Base-by-base conservation (phyloP, 2,797 vertebrate species). In the Arctocebus calabarensis region DNA sequence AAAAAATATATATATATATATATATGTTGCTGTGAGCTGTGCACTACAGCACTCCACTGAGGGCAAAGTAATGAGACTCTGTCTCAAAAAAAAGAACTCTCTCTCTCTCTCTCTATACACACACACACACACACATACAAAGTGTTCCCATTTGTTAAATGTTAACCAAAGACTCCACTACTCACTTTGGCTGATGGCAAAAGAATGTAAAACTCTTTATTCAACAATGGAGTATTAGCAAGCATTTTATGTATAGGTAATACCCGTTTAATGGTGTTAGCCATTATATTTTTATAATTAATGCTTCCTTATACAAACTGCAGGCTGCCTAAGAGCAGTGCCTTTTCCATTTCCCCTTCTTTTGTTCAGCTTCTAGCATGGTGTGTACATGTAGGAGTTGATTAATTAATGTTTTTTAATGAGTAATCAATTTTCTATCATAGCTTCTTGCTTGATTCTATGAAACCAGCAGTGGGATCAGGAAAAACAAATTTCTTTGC, bases 281-380 rank as follows among this genome's bases (percentile, higher is more conserved):
- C 32, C 37, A 75, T 34, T 20, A 27, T 57, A 90, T 34, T 88
- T 77, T 61, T 87, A 61, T 66, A 90, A 93, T 84, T 78, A 95
- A 91, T 48, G n/a, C 4, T 93, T 85, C 23, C 43, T 94, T 91
- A 86, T 43, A 90, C 75, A 91, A 89, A 83, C 17, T 77, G 1
- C 5, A 82, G 3, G 11, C 48, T 87, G 19, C 43, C 22, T 84
- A 77, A 73, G 19, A 81, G 25, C 7, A 59, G 20, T 59, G 34
- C 2, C 45, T 90, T 84, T 74, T 55, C 19, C 77, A 19, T 48
- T 48, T 70, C 27, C 11, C 82, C 68, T 22, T 66, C 62, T 75
- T 71, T 55, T 79, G n/a, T 66, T 95, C 81, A 87, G 48, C 14
- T 77, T 59, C n/a, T 43, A 52, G 34, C 2, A 71, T 0, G 17